phyloP scores from a whole-genome alignment of 2,113 vertebrate genomes.

The Porphyrio hochstetteri region DNA sequence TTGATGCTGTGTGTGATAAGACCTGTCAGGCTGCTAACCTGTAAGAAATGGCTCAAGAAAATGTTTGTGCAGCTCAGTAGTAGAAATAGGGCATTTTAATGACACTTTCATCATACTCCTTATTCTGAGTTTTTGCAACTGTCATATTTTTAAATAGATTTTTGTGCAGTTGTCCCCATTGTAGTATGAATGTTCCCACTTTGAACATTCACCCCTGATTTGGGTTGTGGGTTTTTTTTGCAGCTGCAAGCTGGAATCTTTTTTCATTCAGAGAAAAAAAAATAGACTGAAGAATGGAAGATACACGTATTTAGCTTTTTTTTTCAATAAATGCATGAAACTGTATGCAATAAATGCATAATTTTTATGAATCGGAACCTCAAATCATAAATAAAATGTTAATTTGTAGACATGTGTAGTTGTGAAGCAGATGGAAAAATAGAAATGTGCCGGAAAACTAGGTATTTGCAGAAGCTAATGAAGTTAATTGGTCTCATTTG shows the following conservation, averaged over 20 bases:
- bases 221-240: background rate
- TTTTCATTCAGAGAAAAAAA: background rate
- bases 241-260: background rate
- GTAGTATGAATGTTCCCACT: background rate
- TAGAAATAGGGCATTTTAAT: background rate
- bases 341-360: constrained; percentile 34
- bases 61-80: background rate
- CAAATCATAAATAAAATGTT: constrained; percentile 77
- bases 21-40: background rate
- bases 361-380: constrained; percentile 68
- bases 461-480: constrained; percentile 81
- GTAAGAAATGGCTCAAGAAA: background rate
- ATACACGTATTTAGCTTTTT: background rate
- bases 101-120: background rate
- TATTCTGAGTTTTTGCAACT: background rate
- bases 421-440: constrained; percentile 77
- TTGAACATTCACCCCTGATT: background rate
- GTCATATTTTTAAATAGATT: background rate
- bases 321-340: constrained; percentile 45
- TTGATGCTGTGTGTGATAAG: background rate
- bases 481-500: constrained; percentile 80
- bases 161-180: background rate
- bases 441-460: constrained; percentile 75
- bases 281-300: background rate
- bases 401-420: constrained; percentile 72